Percentiles rank a stretch among this genome's conserved stretches.
Conservation (phyloP, 2,113 vertebrate species). For the Catharus bicknelli region DNA sequence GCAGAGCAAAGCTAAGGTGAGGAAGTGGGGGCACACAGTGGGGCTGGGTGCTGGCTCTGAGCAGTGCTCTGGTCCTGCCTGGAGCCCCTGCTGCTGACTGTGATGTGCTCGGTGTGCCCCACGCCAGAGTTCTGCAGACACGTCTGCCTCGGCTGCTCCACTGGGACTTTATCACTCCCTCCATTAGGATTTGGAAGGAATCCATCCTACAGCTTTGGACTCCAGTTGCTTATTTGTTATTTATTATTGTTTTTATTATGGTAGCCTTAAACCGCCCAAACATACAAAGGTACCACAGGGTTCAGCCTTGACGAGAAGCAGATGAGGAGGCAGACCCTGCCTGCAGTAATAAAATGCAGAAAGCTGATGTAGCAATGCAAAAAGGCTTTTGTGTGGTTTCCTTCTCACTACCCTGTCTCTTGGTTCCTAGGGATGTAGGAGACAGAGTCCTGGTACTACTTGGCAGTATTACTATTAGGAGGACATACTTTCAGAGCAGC, state of each 20-base stretch:
- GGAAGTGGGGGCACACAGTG: neutral
- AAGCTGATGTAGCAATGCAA: conserved; percentile 53
- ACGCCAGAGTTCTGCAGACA: neutral
- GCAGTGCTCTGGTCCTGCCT: neutral
- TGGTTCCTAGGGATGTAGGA: conserved; percentile 26
- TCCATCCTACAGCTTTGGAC: neutral
- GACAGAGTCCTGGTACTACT: neutral
- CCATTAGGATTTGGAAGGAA: neutral
- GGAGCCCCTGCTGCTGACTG: neutral
- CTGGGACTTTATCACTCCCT: neutral
- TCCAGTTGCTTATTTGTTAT: conserved; percentile 25
- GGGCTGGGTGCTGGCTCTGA: neutral
- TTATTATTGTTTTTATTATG: conserved; percentile 46
- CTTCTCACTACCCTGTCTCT: conserved; percentile 15
- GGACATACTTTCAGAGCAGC: neutral
- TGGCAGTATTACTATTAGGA: neutral
- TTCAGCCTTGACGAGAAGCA: conserved; percentile 54
- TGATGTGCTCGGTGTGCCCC: fast-evolving
- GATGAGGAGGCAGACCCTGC: conserved; percentile 57
- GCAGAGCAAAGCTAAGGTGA: neutral
- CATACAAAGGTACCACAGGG: conserved; percentile 41
- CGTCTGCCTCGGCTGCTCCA: neutral
- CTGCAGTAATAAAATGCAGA: conserved; percentile 48
- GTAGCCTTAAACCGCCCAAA: conserved; percentile 32
- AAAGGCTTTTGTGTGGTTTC: conserved; percentile 63